phyloP scores from a whole-genome alignment of 2,113 vertebrate genomes.

The Pipra filicauda region DNA sequence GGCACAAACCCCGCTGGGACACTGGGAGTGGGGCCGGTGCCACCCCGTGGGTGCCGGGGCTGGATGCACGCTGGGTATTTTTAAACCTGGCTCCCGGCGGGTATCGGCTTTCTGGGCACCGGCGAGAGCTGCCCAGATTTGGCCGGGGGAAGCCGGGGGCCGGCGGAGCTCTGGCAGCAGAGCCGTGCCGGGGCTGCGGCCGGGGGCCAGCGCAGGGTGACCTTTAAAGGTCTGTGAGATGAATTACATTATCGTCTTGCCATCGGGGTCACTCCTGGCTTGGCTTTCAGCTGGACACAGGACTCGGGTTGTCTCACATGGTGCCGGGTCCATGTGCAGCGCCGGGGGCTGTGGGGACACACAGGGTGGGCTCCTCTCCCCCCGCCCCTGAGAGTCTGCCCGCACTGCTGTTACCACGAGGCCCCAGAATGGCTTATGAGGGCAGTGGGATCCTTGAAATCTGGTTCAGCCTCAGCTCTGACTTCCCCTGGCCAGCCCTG shows the following conservation, averaged over 20 bases:
- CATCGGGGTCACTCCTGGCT: neutral
- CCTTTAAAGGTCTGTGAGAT: slow-evolving; percentile 67
- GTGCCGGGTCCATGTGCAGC: neutral
- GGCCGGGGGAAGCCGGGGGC: slow-evolving; percentile 21
- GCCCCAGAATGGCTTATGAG: fast-evolving
- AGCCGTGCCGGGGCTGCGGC: neutral
- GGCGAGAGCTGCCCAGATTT: neutral
- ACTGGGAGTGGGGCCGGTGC: neutral
- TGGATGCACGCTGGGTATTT: slow-evolving; percentile 16
- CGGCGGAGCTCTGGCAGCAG: neutral
- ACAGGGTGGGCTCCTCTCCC: neutral
- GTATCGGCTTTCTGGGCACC: slow-evolving; percentile 10
- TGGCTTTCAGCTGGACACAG: slow-evolving; percentile 12
- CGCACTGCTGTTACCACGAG: neutral
- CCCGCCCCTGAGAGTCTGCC: fast-evolving
- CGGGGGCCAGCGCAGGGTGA: neutral
- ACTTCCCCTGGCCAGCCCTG: neutral
- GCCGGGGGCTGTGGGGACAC: neutral
- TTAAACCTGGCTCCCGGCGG: neutral
- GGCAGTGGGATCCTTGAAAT: neutral
- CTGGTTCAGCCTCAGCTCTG: fast-evolving
- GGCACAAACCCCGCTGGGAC: neutral
- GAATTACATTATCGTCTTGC: slow-evolving; percentile 50
- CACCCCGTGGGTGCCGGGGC: neutral
- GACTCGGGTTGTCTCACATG: neutral